Conservation (phyloP, 2,797 vertebrate genomes). For the Hippopotamyrus pictus region DNA sequence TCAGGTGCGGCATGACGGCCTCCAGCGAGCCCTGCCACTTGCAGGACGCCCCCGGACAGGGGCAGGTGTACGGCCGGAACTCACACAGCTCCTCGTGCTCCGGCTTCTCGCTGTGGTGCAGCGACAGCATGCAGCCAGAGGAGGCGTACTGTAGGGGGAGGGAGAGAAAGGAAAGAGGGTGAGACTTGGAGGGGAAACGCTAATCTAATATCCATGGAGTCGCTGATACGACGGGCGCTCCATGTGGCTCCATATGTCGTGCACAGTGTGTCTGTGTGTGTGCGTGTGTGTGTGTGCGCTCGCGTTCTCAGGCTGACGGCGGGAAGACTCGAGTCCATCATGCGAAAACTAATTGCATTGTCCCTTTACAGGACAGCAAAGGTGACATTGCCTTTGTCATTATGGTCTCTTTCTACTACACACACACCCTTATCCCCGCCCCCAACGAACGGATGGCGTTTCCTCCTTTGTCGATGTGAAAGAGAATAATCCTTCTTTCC, state of each 20-base stretch:
- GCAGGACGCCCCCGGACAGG: constrained; percentile 62
- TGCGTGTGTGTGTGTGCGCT: neutral
- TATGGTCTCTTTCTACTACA: neutral
- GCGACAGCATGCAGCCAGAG: constrained; percentile 60
- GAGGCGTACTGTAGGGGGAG: constrained; percentile 54
- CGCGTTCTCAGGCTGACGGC: neutral
- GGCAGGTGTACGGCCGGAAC: constrained; percentile 61
- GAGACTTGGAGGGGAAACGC: neutral
- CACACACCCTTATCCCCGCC: neutral
- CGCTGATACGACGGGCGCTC: constrained; percentile 8
- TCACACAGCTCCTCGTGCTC: constrained; percentile 65
- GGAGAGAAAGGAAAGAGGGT: neutral
- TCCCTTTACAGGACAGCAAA: constrained; percentile 32
- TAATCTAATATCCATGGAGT: constrained; percentile 19
- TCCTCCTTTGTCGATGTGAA: neutral
- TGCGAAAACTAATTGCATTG: constrained; percentile 31
- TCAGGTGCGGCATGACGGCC: constrained; percentile 65
- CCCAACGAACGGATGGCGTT: neutral
- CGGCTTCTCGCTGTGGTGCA: constrained; percentile 68
- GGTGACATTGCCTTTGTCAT: constrained; percentile 33
- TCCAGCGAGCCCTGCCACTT: constrained; percentile 65
- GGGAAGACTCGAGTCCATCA: constrained; percentile 26
- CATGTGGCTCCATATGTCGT: constrained; percentile 20
- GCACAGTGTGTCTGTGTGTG: constrained; percentile 15
- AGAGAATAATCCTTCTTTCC: neutral